A percentile compares a stretch with the other conserved stretches of the same genome.
Evolutionary conservation across 1,140 invertebrate species (phyloP).

Genomic region (Drosophila virilis): DNA sequence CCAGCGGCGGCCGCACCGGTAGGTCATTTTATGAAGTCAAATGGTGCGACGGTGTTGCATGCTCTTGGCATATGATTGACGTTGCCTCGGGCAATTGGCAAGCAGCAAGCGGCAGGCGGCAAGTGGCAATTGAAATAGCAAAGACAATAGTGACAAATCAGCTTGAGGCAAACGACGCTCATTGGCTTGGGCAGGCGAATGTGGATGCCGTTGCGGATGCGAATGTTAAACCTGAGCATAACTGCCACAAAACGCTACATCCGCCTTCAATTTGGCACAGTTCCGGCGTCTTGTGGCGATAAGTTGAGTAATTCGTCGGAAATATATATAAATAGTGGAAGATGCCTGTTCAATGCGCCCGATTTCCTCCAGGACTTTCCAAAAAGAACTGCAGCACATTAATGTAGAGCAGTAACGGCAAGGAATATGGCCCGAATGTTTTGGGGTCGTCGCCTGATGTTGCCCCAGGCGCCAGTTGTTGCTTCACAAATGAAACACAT

Average conservation of each 20-base stretch:
- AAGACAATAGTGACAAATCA: conserved; percentile 48
- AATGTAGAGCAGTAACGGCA: conserved; percentile 13
- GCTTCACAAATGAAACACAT: conserved; percentile 65
- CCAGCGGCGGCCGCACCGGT: neutral
- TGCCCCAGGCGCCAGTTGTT: conserved; percentile 56
- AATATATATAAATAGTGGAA: conserved; percentile 66
- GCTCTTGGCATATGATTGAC: conserved; percentile 49
- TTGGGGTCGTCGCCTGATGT: conserved; percentile 47
- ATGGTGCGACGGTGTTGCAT: conserved; percentile 37
- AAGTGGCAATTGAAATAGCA: conserved; percentile 19
- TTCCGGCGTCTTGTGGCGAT: conserved; percentile 60
- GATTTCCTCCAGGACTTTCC: conserved; percentile 68
- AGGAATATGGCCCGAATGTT: conserved; percentile 38
- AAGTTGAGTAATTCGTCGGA: conserved; percentile 5
- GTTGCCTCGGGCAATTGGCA: conserved; percentile 20
- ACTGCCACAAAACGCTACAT: conserved; percentile 31
- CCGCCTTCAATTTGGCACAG: conserved; percentile 71
- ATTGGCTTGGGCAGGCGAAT: neutral
- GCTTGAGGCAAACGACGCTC: conserved; percentile 27
- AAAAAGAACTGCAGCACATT: conserved; percentile 35
- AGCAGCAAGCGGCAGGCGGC: conserved; percentile 3
- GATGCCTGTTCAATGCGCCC: conserved; percentile 53
- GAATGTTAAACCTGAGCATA: conserved; percentile 7
- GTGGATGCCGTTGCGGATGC: neutral
- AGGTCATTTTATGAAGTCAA: conserved; percentile 45